Conservation (phyloP, 2,797 vertebrate species). For the Epinephelus awoara region DNA sequence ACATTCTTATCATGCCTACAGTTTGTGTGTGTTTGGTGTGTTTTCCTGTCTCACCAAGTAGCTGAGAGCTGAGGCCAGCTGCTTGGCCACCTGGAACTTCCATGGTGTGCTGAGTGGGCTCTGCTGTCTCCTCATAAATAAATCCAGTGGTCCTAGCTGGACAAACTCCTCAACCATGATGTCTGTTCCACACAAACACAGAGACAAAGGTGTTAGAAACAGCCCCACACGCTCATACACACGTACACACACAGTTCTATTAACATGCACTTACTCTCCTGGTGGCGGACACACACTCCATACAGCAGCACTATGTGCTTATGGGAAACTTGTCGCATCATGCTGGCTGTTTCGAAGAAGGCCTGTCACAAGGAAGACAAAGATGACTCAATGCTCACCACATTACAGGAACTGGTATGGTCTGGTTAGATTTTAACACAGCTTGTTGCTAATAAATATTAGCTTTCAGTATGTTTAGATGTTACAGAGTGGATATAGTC, state of each 20-base stretch:
- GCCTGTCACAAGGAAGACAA: constrained; percentile 83
- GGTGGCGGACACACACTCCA: constrained; percentile 94
- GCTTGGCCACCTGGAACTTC: constrained; percentile 99
- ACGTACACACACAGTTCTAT: neutral
- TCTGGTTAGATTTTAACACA: neutral
- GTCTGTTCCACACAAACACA: constrained; percentile 79
- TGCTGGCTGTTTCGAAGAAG: constrained; percentile 97
- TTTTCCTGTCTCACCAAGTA: constrained; percentile 90
- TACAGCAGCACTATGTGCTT: constrained; percentile 97
- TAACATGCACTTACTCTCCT: constrained; percentile 92
- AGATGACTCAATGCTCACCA: neutral
- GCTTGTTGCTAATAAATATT: neutral
- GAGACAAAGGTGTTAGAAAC: constrained; percentile 1
- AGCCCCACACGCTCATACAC: neutral
- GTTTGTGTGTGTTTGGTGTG: constrained; percentile 8
- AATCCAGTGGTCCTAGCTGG: constrained; percentile 93
- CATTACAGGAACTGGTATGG: neutral
- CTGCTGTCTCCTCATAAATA: constrained; percentile 93
- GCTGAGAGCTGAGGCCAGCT: constrained; percentile 96
- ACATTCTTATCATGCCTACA: neutral
- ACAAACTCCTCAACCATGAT: constrained; percentile 99
- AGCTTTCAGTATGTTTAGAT: neutral
- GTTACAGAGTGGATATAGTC: neutral
- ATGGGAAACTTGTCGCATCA: constrained; percentile 98
- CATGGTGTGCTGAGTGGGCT: constrained; percentile 91